phyloP scores from a whole-genome alignment of 2,888 invertebrate species.

The Sinhomidia bicolor region DNA sequence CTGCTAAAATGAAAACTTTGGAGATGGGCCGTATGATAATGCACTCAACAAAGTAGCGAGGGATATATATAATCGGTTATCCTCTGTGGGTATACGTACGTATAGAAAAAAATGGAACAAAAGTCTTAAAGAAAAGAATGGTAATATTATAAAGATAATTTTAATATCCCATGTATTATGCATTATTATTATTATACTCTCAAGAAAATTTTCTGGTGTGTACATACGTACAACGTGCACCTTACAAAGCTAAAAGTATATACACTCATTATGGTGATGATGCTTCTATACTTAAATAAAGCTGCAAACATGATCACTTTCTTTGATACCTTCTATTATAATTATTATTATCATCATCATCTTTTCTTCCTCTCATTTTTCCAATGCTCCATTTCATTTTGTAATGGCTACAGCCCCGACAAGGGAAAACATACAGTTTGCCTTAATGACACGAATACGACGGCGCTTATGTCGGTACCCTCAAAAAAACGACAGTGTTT shows the following conservation, averaged over 20 bases:
- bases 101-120: neutral
- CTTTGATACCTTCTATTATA: too few species aligned
- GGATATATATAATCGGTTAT: neutral
- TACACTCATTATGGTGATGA: too few species aligned
- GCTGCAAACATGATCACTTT: too few species aligned
- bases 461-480: neutral
- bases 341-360: too few species aligned
- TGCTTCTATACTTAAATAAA: too few species aligned
- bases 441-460: neutral
- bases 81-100: neutral
- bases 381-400: conserved; percentile 61
- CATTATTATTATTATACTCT: conserved; percentile 15
- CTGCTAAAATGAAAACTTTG: conserved; percentile 29
- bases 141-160: conserved; percentile 54
- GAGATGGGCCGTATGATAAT: too few species aligned
- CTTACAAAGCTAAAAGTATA: too few species aligned
- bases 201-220: conserved; percentile 19
- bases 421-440: neutral
- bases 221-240: too few species aligned
- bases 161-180: conserved; percentile 59
- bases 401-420: conserved; percentile 26
- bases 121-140: neutral
- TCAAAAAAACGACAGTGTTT: neutral
- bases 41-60: too few species aligned
- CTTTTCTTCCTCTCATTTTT: conserved; percentile 20